Base-by-base conservation (phyloP, 2,113 vertebrate species). In the Origma solitaria region DNA sequence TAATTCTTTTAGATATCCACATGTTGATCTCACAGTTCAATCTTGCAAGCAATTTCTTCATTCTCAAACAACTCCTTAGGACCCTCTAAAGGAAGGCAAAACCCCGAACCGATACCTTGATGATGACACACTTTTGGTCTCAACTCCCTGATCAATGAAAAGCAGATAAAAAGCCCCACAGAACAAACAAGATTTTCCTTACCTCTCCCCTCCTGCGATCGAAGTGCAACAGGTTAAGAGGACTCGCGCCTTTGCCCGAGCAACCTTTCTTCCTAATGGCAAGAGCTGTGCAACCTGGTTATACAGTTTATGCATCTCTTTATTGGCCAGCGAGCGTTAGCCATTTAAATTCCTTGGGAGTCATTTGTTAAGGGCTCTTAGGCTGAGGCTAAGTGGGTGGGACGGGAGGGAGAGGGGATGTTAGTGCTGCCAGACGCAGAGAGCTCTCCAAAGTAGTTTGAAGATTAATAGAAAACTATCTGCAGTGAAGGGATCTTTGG, bases 291-390 rank as follows among this genome's bases (percentile, higher is more conserved):
- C 70, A 94, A 91, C 88, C 89, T 86, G 82, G 93, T 96, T 95
- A 90, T 95, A 83, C 62, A 86, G 42, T 71, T 91, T 90, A 88
- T 91, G 68, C 50, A 90, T 88, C 82, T 97, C 93, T 95, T 98
- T 97, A 98, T 98, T 98, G 98, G 98, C 90, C 96, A 97, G 86
- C 76, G 75, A 97, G 95, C 66, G 61, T 96, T 95, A 94, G 95
- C 95, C 97, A 98, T 97, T 98, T 97, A 97, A 97, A 97, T 97
- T 98, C 98, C 97, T 97, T 94, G 96, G 96, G 95, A 98, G 95
- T 97, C 97, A 98, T 98, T 98, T 98, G 97, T 97, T 98, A 95
- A 97, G 97, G 96, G 96, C 96, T 97, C 96, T 97, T 93, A 95
- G 93, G 97, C 91, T 96, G 90, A 95, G 93, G 82, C 91, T 87